Conservation (phyloP, 2,888 invertebrate genomes). For the Epirrhoe tristata region DNA sequence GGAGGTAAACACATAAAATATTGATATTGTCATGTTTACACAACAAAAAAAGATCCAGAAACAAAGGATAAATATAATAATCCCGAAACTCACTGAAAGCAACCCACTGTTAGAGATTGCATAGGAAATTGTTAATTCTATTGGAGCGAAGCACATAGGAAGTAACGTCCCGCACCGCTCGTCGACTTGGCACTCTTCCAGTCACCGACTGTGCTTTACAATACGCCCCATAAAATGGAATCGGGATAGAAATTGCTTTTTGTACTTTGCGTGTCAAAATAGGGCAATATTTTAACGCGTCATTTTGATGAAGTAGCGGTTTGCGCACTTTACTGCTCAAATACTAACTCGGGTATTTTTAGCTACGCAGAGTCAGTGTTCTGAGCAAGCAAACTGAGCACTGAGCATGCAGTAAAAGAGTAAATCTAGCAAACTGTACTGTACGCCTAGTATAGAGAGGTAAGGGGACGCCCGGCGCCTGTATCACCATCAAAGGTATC, state of each 20-base stretch:
- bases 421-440: no score
- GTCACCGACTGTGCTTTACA: constrained; percentile 76
- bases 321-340: background rate
- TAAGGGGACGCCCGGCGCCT: no score
- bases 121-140: constrained; percentile 77
- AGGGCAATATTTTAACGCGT: constrained; percentile 17
- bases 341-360: background rate
- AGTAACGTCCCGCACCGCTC: constrained; percentile 59
- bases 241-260: constrained; percentile 34
- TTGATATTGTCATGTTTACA: background rate
- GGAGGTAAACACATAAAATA: no score
- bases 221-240: constrained; percentile 43
- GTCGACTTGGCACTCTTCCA: constrained; percentile 75
- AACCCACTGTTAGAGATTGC: constrained; percentile 48
- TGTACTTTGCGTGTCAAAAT: constrained; percentile 32
- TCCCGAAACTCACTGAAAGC: constrained; percentile 53
- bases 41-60: constrained; percentile 11
- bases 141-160: constrained; percentile 75
- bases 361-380: background rate
- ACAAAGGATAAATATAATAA: constrained; percentile 28
- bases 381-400: background rate
- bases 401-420: no score
- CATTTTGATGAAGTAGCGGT: constrained; percentile 7
- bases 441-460: no score
- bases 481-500: no score